phyloP scores from a whole-genome alignment of 2,797 vertebrate species.

The Scomberomorus guttatus region DNA sequence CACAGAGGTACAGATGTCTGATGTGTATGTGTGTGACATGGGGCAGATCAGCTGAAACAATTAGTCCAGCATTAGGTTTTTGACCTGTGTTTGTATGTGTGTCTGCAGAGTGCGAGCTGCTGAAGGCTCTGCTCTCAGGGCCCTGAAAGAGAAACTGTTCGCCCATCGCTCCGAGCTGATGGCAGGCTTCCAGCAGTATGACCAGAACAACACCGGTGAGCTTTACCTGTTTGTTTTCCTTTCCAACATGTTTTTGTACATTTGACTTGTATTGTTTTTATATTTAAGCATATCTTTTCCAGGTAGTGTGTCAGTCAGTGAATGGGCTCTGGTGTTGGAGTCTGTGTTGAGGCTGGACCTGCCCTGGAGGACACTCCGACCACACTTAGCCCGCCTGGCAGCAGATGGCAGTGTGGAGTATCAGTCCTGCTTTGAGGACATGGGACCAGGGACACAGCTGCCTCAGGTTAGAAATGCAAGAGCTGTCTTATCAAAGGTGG shows the following conservation, averaged over 20 bases:
- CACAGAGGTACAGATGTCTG: slow-evolving; percentile 86
- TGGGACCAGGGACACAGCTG: slow-evolving; percentile 86
- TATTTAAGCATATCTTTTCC: background rate
- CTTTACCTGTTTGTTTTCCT: background rate
- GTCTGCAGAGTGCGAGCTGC: slow-evolving; percentile 87
- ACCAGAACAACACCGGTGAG: slow-evolving; percentile 87
- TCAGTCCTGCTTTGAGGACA: slow-evolving; percentile 91
- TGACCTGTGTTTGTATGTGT: background rate
- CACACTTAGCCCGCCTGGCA: slow-evolving; percentile 82
- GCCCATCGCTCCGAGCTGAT: slow-evolving; percentile 90
- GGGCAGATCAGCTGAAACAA: too few species aligned
- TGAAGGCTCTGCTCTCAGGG: slow-evolving; percentile 91
- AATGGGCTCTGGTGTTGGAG: slow-evolving; percentile 92
- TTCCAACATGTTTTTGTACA: background rate
- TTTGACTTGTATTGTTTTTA: background rate
- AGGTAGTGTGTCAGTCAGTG: slow-evolving; percentile 86
- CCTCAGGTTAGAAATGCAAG: slow-evolving; percentile 84
- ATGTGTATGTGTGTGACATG: slow-evolving; percentile 6
- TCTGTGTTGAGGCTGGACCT: slow-evolving; percentile 90
- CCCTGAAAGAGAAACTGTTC: slow-evolving; percentile 92
- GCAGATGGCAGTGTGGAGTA: slow-evolving; percentile 89
- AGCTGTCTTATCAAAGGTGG: background rate
- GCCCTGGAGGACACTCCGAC: slow-evolving; percentile 93
- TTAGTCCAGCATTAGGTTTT: too few species aligned
- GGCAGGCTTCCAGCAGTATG: slow-evolving; percentile 87